A percentile compares a stretch with the other conserved stretches of the same genome.
phyloP scores from a whole-genome alignment of 2,888 invertebrate genomes.

The Lithophane semibrunnea region DNA sequence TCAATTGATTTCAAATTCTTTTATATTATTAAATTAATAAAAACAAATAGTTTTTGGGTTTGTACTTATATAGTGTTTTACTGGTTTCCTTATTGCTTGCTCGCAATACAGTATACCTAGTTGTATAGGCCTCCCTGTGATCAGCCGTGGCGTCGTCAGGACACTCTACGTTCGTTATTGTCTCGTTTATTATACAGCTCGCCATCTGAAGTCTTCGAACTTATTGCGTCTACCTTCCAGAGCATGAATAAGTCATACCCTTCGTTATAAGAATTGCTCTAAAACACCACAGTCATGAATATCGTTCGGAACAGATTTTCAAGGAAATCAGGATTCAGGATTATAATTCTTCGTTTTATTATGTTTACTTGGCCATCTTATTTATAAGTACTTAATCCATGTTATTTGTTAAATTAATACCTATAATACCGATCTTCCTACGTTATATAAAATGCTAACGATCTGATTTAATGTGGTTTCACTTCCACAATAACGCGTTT shows the following conservation, averaged over 20 bases:
- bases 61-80: background rate
- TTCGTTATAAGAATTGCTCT: conserved; percentile 88
- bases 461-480: background rate
- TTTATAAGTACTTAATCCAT: background rate
- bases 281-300: conserved; percentile 76
- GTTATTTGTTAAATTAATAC: background rate
- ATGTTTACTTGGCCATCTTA: background rate
- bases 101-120: background rate
- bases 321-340: conserved; percentile 26
- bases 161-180: conserved; percentile 78
- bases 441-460: background rate
- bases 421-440: too few species aligned
- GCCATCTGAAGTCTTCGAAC: conserved; percentile 80
- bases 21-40: background rate
- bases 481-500: background rate
- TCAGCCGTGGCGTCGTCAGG: conserved; percentile 35
- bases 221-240: conserved; percentile 84
- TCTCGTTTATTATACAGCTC: conserved; percentile 85
- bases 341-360: conserved; percentile 27
- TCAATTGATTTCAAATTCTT: background rate
- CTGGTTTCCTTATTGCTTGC: conserved; percentile 17
- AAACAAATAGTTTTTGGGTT: background rate
- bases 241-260: conserved; percentile 88
- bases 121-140: conserved; percentile 23
- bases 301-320: conserved; percentile 48